Base-by-base conservation (phyloP, 1,140 invertebrate genomes). In the Marisa cornuarietis region DNA sequence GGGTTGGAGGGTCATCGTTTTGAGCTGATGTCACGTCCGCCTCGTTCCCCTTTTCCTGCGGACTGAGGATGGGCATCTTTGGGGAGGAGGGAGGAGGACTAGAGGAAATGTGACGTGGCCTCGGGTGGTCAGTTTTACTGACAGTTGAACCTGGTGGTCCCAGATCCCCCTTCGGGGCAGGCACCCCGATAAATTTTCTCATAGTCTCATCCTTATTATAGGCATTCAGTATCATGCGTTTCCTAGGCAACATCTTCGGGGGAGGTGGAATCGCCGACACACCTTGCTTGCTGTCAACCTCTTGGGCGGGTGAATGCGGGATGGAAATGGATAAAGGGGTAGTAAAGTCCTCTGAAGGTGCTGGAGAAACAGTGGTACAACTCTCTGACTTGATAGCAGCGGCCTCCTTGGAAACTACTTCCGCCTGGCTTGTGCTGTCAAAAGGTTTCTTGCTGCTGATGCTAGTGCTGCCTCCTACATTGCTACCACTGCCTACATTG, bases 1-100 rank as follows among this genome's bases (percentile, higher is more conserved):
- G 81, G 0, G 82, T 82, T 18, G 87, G 87, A 7, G 87, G 87
- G 24, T 86, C 87, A n/a, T 81, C 83, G 63, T 82, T 82, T 16
- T 83, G 82, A 0, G 81, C 82, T 6, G 86, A 82, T 5, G 76
- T 72, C 65, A 78, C 76, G 13, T 83, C 81, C 49, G 83, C 81
- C 4, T 81, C 83, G 20, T 81, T 79, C 1, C 71, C 81, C 68
- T 87, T 85, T 66, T 88, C 86, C 65, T 88, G 87, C 9, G 87
- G 87, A 78, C 85, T 87, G 24, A 88, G 76, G 42, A 85, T 88
- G 5, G 87, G 87, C 87, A 88, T 88, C 79, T 88, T 88, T 9
- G 87, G 87, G 26, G 87, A 88, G 54, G 85, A 81, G 22, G 87
- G 86, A 66, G 81, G 81, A 49, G 83, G 81, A 42, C 81, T 82